These are phyloP conservation scores for Geococcyx californianus DNA, from an alignment of 2,113 vertebrate genomes.

Conservation along the genomic window DNA sequence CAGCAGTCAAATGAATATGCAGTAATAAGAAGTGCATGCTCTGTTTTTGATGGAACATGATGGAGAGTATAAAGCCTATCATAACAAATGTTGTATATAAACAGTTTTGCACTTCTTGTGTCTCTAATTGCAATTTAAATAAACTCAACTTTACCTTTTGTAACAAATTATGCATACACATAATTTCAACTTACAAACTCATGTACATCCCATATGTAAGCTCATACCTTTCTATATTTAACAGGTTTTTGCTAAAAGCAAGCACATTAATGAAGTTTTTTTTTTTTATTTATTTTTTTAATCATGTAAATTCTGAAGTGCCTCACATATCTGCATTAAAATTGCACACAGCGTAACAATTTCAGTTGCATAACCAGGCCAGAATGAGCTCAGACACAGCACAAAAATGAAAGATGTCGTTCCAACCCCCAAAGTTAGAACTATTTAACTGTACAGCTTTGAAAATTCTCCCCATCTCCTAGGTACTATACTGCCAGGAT, in stretches of 20 bases:
- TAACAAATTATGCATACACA: not conserved
- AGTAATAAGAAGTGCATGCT: not conserved
- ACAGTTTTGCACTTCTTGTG: not conserved
- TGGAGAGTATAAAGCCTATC: not conserved
- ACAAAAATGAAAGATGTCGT: not conserved
- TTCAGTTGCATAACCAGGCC: not conserved
- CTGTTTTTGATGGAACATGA: not conserved
- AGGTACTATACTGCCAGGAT: too few relatives aligned
- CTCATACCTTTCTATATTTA: not conserved
- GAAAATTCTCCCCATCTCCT: not conserved
- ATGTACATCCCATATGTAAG: not conserved
- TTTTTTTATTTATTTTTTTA: too few relatives aligned
- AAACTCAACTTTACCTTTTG: not conserved
- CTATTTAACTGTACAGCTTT: not conserved
- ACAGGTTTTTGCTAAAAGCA: not conserved
- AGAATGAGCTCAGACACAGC: not conserved
- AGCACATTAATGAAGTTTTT: not conserved
- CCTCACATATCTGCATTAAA: not conserved
- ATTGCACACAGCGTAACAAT: not conserved
- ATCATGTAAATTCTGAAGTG: not conserved
- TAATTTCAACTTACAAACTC: not conserved
- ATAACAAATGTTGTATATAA: not conserved
- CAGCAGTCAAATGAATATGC: not conserved
- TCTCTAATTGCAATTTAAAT: not conserved
- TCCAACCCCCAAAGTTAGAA: not conserved